phyloP scores from a whole-genome alignment of 2,113 vertebrate species.

The Stomatorhinus ivindoensis region DNA sequence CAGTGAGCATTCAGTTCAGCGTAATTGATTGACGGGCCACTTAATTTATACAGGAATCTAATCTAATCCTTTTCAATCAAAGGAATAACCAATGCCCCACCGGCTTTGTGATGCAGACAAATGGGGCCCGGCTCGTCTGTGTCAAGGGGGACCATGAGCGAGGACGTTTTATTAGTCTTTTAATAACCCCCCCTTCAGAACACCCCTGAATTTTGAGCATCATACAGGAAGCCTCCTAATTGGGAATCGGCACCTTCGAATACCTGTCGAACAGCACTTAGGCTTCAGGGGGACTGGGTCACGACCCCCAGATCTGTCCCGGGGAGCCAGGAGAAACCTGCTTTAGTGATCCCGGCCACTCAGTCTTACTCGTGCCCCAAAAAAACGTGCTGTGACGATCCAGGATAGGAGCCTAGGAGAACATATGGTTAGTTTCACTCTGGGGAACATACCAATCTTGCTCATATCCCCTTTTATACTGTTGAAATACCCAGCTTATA shows the following conservation, averaged over 20 bases:
- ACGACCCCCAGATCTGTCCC: background rate
- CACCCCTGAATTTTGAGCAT: background rate
- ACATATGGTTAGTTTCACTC: background rate
- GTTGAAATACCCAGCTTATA: background rate
- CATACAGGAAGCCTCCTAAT: background rate
- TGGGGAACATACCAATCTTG: background rate
- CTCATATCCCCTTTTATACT: background rate
- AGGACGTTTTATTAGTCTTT: slow-evolving; percentile 17
- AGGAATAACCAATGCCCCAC: background rate
- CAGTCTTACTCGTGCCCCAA: background rate
- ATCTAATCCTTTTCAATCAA: slow-evolving; percentile 35
- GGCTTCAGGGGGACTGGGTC: background rate
- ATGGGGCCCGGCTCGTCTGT: slow-evolving; percentile 17
- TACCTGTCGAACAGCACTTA: background rate
- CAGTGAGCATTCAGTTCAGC: slow-evolving; percentile 30
- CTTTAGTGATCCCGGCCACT: background rate
- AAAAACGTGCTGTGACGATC: background rate
- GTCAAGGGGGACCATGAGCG: slow-evolving; percentile 3
- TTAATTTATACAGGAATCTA: slow-evolving; percentile 34
- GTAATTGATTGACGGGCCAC: slow-evolving; percentile 36
- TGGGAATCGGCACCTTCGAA: background rate
- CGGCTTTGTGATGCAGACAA: slow-evolving; percentile 12
- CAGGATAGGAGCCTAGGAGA: background rate
- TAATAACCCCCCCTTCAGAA: background rate
- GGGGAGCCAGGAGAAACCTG: background rate